Conservation (phyloP, 1,140 invertebrate genomes). For the Lycorma delicatula region DNA sequence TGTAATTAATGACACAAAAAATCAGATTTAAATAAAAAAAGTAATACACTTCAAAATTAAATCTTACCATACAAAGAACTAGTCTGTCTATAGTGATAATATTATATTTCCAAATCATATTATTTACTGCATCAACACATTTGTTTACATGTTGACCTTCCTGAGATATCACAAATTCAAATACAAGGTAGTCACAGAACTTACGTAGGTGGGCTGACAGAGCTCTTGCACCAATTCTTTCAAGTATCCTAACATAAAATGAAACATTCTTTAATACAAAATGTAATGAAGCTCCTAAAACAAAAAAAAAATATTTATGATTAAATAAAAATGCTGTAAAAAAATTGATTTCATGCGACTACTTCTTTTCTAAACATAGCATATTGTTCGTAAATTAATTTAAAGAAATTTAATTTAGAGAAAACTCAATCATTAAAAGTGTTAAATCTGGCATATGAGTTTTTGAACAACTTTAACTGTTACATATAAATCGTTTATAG, state of each 20-base stretch:
- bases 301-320: too few relatives aligned
- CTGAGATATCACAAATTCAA: constrained; percentile 78
- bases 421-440: too few relatives aligned
- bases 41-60: constrained; percentile 23
- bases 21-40: constrained; percentile 7
- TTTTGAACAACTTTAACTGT: too few relatives aligned
- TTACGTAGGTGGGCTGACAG: constrained; percentile 84
- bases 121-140: constrained; percentile 88
- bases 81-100: constrained; percentile 90
- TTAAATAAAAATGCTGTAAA: too few relatives aligned
- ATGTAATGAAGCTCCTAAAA: neutral
- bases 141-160: constrained; percentile 81
- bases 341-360: too few relatives aligned
- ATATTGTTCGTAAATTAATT: too few relatives aligned
- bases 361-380: too few relatives aligned
- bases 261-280: too few relatives aligned
- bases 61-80: constrained; percentile 76
- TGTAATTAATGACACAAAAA: neutral
- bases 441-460: too few relatives aligned
- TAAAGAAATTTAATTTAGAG: too few relatives aligned
- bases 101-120: constrained; percentile 96
- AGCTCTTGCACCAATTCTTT: constrained; percentile 83
- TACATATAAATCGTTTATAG: too few relatives aligned
- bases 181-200: constrained; percentile 90
- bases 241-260: constrained; percentile 66